These are phyloP conservation scores for Eupithecia subfuscata DNA, from an alignment of 2,888 invertebrate species.

Conservation along the genomic window DNA sequence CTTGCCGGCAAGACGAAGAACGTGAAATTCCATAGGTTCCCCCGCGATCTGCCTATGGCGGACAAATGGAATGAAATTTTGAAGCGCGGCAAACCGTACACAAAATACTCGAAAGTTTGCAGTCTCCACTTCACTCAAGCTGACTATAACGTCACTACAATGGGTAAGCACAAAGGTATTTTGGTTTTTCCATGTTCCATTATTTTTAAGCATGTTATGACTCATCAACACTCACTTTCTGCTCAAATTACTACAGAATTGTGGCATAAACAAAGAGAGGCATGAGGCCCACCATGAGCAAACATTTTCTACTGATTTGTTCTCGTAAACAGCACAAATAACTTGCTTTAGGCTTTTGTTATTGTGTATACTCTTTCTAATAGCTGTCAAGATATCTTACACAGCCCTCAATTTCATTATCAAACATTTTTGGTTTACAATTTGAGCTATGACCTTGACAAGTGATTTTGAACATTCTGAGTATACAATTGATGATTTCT, in stretches of 20 bases:
- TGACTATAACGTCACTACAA: slow-evolving; percentile 80
- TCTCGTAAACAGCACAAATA: background rate
- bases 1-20: slow-evolving; percentile 83
- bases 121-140: slow-evolving; percentile 78
- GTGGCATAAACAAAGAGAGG: background rate
- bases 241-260: background rate
- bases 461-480: background rate
- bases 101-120: slow-evolving; percentile 82
- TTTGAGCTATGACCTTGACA: slow-evolving; percentile 1
- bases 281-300: background rate
- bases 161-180: slow-evolving; percentile 83
- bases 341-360: background rate
- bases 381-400: background rate
- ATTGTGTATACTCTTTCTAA: background rate
- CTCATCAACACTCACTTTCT: slow-evolving; percentile 38
- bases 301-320: background rate
- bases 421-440: background rate
- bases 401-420: background rate
- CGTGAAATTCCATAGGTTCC: slow-evolving; percentile 81
- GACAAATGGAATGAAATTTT: slow-evolving; percentile 77
- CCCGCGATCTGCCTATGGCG: slow-evolving; percentile 72
- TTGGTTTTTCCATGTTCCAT: slow-evolving; percentile 72
- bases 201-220: slow-evolving; percentile 47
- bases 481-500: background rate
- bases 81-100: slow-evolving; percentile 78